These are phyloP conservation scores for Sarcophaga subvicina DNA, from an alignment of 2,888 invertebrate genomes.

Conservation along the genomic window DNA sequence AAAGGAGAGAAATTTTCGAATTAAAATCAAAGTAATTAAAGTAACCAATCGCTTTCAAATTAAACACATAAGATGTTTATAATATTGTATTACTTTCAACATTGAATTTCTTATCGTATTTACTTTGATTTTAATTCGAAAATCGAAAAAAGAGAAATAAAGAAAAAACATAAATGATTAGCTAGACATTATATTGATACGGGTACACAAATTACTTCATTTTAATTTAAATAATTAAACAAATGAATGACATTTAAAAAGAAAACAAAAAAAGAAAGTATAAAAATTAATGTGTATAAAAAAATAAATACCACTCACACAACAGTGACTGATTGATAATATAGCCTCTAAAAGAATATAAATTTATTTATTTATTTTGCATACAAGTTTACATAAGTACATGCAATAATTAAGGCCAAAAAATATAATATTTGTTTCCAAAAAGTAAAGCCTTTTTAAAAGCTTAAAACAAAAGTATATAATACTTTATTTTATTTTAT, in stretches of 20 bases:
- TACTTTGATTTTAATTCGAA: conserved; percentile 39
- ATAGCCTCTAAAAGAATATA: conserved; percentile 34
- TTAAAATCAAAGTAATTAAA: conserved; percentile 28
- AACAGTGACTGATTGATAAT: conserved; percentile 55
- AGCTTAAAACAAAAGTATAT: background rate
- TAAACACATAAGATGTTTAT: background rate
- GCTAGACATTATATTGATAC: conserved; percentile 45
- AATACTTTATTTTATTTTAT: background rate
- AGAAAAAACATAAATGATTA: background rate
- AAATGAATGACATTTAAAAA: conserved; percentile 18
- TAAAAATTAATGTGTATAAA: background rate
- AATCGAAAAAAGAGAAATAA: background rate
- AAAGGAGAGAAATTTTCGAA: conserved; percentile 18
- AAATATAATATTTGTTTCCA: background rate
- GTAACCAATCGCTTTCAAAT: background rate
- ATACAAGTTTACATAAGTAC: conserved; percentile 14
- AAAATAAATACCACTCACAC: conserved; percentile 48
- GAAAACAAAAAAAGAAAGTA: background rate
- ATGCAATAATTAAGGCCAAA: conserved; percentile 32
- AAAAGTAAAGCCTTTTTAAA: background rate
- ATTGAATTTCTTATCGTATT: too few relatives aligned
- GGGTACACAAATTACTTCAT: conserved; percentile 45
- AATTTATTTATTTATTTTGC: conserved; percentile 56
- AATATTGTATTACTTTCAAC: background rate
- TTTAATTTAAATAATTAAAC: background rate